Conservation (phyloP, 2,797 vertebrate genomes). For the Catamblyrhynchus diadema region DNA sequence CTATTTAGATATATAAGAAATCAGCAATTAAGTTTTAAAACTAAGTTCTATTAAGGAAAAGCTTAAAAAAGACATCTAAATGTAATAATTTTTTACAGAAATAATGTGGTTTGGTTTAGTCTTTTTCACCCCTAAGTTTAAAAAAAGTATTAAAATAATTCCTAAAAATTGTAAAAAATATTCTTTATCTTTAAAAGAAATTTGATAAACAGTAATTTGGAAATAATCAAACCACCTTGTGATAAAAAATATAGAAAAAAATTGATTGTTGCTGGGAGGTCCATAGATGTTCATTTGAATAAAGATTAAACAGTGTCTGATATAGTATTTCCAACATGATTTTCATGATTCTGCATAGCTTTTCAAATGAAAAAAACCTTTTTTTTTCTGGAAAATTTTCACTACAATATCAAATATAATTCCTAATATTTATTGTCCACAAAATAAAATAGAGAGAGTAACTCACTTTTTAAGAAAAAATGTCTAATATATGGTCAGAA, state of each 20-base stretch:
- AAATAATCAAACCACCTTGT: not conserved
- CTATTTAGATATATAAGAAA: not conserved
- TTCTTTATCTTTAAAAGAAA: not conserved
- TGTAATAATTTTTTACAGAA: not conserved
- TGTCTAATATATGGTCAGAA: conserved; percentile 45
- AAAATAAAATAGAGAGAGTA: conserved; percentile 25
- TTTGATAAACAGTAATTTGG: not conserved
- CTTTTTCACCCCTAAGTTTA: not conserved
- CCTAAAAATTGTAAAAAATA: not conserved
- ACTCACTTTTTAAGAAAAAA: conserved; percentile 23
- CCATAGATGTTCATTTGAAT: not conserved
- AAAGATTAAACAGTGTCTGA: not conserved
- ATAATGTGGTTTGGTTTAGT: not conserved
- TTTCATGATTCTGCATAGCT: not conserved
- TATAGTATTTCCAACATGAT: not conserved
- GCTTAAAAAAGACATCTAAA: not conserved
- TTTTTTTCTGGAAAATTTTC: not conserved
- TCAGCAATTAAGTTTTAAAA: not conserved
- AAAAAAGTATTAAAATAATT: not conserved
- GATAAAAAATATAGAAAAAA: not conserved
- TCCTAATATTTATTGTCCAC: not conserved
- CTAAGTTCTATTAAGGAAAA: not conserved
- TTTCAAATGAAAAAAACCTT: not conserved
- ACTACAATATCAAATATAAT: not conserved
- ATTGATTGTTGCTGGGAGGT: not conserved